A percentile compares a stretch with the other conserved stretches of the same genome.
Evolutionary conservation across 1,140 invertebrate genomes (phyloP).

Genomic region (Lethrus apterus): DNA sequence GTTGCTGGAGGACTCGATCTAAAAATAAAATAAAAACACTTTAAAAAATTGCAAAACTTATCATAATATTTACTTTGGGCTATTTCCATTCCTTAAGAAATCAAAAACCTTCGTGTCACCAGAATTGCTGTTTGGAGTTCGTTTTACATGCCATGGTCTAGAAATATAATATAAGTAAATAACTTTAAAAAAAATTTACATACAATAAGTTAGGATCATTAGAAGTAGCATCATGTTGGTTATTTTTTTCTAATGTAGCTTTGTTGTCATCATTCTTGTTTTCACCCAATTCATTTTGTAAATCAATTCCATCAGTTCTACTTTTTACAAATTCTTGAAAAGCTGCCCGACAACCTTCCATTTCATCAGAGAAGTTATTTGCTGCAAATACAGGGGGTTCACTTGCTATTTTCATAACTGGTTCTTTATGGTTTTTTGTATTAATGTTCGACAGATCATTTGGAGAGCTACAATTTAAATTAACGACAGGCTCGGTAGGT

Average conservation of each 20-base stretch:
- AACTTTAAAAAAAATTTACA: too few relatives aligned
- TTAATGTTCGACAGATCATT: background rate
- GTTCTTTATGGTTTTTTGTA: conserved; percentile 13
- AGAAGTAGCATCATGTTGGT: too few relatives aligned
- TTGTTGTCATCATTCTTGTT: background rate
- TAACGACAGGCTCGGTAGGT: conserved; percentile 1
- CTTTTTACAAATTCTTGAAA: conserved; percentile 8
- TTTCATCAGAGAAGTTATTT: conserved; percentile 7
- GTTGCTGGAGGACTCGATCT: background rate
- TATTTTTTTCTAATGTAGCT: background rate
- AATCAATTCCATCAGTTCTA: background rate
- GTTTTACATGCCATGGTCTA: too few relatives aligned
- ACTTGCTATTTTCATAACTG: conserved; percentile 12
- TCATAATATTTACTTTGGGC: conserved; percentile 5
- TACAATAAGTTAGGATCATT: too few relatives aligned
- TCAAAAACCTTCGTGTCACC: conserved; percentile 6
- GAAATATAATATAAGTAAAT: too few relatives aligned
- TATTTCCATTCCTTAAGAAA: conserved; percentile 9
- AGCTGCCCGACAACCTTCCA: conserved; percentile 2
- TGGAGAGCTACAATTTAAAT: background rate
- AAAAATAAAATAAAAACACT: conserved; percentile 3
- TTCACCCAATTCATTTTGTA: background rate
- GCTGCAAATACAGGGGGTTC: conserved; percentile 8
- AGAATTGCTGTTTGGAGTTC: too few relatives aligned
- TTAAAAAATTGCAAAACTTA: background rate